phyloP scores from a whole-genome alignment of 2,888 invertebrate species.

The Beris chalybata region DNA sequence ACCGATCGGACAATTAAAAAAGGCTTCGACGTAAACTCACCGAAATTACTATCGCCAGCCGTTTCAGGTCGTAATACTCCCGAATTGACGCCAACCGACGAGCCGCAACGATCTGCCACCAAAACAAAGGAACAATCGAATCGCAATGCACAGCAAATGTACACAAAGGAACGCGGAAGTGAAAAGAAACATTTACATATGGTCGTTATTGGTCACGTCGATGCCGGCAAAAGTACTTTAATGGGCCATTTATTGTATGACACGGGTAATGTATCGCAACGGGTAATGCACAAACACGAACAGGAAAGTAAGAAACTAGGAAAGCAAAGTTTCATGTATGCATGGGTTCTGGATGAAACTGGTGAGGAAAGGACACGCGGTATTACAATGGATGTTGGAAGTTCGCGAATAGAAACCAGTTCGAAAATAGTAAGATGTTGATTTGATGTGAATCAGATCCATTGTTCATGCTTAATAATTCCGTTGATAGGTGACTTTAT shows the following conservation, averaged over 20 bases:
- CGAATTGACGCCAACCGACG: constrained; percentile 46
- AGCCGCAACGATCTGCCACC: constrained; percentile 46
- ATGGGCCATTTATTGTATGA: constrained; percentile 93
- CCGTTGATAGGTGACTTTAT: constrained; percentile 65
- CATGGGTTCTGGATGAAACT: constrained; percentile 99
- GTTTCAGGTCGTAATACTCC: constrained; percentile 64
- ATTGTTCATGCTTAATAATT: constrained; percentile 9
- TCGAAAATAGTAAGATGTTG: constrained; percentile 61
- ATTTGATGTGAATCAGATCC: not conserved
- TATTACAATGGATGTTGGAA: constrained; percentile 98
- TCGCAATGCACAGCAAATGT: constrained; percentile 60
- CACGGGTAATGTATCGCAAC: constrained; percentile 83
- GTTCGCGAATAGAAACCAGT: constrained; percentile 87
- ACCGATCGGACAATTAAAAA: constrained; percentile 47
- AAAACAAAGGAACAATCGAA: constrained; percentile 56
- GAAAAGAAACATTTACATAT: constrained; percentile 87
- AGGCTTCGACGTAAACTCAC: constrained; percentile 56
- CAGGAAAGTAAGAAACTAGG: constrained; percentile 96
- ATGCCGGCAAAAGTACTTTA: constrained; percentile 59
- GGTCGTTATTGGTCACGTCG: constrained; percentile 95
- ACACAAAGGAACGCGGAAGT: constrained; percentile 73
- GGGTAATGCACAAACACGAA: constrained; percentile 93
- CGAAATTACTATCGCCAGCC: constrained; percentile 70
- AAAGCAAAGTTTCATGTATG: constrained; percentile 97
- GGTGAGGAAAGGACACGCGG: constrained; percentile 95